These are phyloP conservation scores for Drosophila elegans DNA, from an alignment of 1,140 invertebrate species.

Conservation along the genomic window DNA sequence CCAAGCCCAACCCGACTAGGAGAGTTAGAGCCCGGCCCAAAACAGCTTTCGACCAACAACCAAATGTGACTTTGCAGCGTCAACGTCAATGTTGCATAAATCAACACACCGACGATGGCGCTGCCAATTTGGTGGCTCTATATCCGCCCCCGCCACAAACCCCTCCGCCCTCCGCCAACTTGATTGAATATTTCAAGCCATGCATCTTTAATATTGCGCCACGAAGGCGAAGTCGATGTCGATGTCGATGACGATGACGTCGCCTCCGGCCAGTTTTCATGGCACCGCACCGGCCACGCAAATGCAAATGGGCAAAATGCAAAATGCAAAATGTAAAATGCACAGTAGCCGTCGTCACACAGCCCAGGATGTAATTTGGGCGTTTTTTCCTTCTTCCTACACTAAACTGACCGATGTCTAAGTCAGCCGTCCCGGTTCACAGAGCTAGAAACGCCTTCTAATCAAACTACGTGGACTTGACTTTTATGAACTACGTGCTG, in stretches of 20 bases:
- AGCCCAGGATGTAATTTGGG: constrained; percentile 49
- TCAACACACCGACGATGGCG: constrained; percentile 70
- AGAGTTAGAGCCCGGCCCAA: constrained; percentile 32
- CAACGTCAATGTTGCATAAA: constrained; percentile 79
- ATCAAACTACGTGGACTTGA: constrained; percentile 47
- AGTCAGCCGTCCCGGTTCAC: constrained; percentile 8
- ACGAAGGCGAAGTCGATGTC: constrained; percentile 44
- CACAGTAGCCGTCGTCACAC: constrained; percentile 36
- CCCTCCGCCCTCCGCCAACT: constrained; percentile 32
- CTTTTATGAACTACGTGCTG: constrained; percentile 30
- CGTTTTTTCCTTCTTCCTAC: constrained; percentile 50
- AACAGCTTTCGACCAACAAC: constrained; percentile 54
- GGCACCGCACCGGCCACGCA: constrained; percentile 53
- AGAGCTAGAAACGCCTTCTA: constrained; percentile 54
- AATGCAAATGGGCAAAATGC: constrained; percentile 64
- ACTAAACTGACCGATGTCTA: constrained; percentile 55
- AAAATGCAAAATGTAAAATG: constrained; percentile 67
- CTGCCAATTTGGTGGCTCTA: constrained; percentile 67
- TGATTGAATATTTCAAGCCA: constrained; percentile 82
- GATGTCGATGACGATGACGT: constrained; percentile 33
- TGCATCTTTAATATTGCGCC: constrained; percentile 81
- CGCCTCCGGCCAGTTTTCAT: constrained; percentile 66
- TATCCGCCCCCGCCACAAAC: constrained; percentile 28
- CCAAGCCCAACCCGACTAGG: constrained; percentile 8
- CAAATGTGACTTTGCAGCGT: constrained; percentile 74